Evolutionary conservation across 2,888 invertebrate species (phyloP).

Genomic region (Cantharis nigra): DNA sequence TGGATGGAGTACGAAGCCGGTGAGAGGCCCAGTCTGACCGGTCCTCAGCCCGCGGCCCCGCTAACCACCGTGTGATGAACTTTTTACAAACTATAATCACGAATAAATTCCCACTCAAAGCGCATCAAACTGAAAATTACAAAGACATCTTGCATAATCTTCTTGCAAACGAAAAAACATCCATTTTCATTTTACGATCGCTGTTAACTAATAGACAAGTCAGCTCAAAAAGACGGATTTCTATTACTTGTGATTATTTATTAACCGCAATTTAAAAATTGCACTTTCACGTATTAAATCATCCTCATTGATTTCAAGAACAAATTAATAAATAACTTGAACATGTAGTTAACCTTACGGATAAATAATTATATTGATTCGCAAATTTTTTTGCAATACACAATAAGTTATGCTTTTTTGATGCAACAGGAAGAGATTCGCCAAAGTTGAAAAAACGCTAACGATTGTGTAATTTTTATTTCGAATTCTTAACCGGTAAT

Average conservation of each 20-base stretch:
- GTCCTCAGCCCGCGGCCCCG: constrained; percentile 32
- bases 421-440: not conserved
- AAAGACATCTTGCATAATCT: constrained; percentile 22
- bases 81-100: constrained; percentile 27
- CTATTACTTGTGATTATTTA: not conserved
- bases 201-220: not conserved
- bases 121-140: constrained; percentile 21
- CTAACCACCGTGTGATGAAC: constrained; percentile 22
- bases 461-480: not conserved
- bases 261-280: not conserved
- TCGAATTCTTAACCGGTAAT: not conserved
- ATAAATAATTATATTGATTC: not conserved
- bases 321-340: not conserved
- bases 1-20: constrained; percentile 28
- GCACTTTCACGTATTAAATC: not conserved
- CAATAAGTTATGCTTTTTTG: not conserved
- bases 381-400: not conserved
- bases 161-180: not conserved
- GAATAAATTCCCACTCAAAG: constrained; percentile 23
- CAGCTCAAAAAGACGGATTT: not conserved
- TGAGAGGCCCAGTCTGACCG: constrained; percentile 33
- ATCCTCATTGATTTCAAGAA: not conserved
- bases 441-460: not conserved
- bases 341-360: not conserved
- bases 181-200: not conserved